Conservation (phyloP, 2,113 vertebrate species). For the Aspiorhynchus laticeps region DNA sequence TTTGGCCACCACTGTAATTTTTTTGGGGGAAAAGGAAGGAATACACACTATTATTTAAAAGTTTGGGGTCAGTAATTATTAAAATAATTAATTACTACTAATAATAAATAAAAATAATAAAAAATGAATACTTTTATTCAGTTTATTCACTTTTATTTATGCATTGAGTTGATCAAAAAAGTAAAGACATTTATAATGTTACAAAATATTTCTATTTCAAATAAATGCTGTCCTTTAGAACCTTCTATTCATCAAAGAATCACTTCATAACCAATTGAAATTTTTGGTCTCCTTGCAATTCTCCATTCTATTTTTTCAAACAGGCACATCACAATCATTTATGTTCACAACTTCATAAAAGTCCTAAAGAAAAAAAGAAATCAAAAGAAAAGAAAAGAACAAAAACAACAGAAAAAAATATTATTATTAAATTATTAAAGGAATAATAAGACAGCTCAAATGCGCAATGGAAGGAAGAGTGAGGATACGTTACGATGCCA, state of each 20-base stretch:
- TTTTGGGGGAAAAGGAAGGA: too few species aligned
- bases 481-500: constrained; percentile 97
- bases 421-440: background rate
- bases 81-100: too few species aligned
- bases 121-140: background rate
- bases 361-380: background rate
- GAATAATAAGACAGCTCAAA: background rate
- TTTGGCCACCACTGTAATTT: too few species aligned
- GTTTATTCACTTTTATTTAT: too few species aligned
- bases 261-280: too few species aligned
- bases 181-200: too few species aligned
- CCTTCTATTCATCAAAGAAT: too few species aligned
- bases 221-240: too few species aligned
- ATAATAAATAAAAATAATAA: too few species aligned
- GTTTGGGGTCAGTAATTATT: background rate
- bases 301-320: background rate
- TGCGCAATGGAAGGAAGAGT: constrained; percentile 37
- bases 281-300: background rate
- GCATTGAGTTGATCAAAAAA: too few species aligned
- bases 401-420: background rate
- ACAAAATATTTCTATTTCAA: too few species aligned
- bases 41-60: too few species aligned
- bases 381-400: background rate
- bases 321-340: background rate
- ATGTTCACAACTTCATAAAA: background rate